Evolutionary conservation across 64 coral and sea anemone species (phyloP), one percentile per base, ranked within the genome.

Genomic region (Cladopsammia gracilis): DNA sequence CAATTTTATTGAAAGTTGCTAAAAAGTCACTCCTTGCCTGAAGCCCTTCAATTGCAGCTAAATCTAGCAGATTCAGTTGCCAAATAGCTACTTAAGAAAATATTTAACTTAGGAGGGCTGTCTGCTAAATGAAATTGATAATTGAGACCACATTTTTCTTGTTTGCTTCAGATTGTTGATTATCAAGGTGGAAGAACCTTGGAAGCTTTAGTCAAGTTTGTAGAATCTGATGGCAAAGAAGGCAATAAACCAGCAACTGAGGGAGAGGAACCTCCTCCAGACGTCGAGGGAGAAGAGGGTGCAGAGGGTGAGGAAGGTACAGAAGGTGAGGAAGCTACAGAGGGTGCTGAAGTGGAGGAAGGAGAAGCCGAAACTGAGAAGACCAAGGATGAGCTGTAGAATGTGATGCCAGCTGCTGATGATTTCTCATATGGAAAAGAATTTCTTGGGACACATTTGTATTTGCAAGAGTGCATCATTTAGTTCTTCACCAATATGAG

Each of bases 121-220:
- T 56, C 5, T 12, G 3, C 53, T 56, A 12, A 10, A 56, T 80
- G 22, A 13, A 5, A 18, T 43, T 66, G 19, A 64, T 66, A 52
- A 22, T 44, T 34, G 58, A 43, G 23, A 48, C 16, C 16, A 58
- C 23, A 71, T 15, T 67, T 77, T 53, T 24, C 52, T 90, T n/a
- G 45, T 68, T 47, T 87, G 5, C 62, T n/a, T 59, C 89, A 99
- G 94, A 81, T 94, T 78, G 88, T 99, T 79, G 98, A 99, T 48
- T 99, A 99, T 60, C 96, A 93, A 89, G 98, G 98, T 82, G 98
- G 98, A 59, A 74, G 98, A 89, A 96, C 94, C 10, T 71, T 96
- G 45, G 98, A 99, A 12, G 94, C 93, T 79, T 82, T 99, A 62
- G 89, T 86, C 49, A 99, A 96, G 71, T 99, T 99, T 70, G 25